Percentiles rank a stretch among this genome's conserved stretches.
These are phyloP conservation scores for Suricata suricatta DNA, from an alignment of 2,113 vertebrate species.

Conservation along the genomic window DNA sequence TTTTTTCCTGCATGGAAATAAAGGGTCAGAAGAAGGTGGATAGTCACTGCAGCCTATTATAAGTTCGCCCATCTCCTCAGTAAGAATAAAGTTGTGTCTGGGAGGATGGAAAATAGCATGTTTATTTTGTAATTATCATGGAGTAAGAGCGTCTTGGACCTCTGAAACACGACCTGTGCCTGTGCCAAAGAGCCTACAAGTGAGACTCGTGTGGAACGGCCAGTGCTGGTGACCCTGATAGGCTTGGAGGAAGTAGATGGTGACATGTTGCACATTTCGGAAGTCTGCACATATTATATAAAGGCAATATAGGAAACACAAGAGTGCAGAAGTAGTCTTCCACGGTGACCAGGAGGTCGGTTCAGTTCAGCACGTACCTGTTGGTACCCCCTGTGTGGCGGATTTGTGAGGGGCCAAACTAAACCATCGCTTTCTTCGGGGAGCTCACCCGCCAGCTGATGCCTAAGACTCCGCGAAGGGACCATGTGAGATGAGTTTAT, in stretches of 20 bases:
- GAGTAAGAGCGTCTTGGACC: background rate
- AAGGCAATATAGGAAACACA: too few species aligned
- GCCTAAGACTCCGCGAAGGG: fast-evolving
- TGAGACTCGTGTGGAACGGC: background rate
- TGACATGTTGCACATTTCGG: background rate
- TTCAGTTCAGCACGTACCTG: fast-evolving
- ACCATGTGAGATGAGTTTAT: fast-evolving
- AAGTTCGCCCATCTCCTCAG: background rate
- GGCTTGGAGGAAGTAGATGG: background rate
- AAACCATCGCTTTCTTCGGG: fast-evolving
- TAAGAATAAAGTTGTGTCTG: background rate
- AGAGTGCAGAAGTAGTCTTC: fast-evolving
- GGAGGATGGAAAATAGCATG: background rate
- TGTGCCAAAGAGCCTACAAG: background rate
- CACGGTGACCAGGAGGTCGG: too few species aligned
- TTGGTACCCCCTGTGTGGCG: fast-evolving
- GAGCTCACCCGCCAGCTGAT: fast-evolving
- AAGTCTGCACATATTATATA: background rate
- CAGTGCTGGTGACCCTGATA: fast-evolving
- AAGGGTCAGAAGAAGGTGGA: background rate
- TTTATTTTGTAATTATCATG: background rate
- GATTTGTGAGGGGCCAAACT: too few species aligned
- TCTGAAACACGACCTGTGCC: background rate
- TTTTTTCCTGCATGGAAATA: background rate
- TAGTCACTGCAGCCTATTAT: background rate